Percentiles rank a stretch among this genome's conserved stretches.
Evolutionary conservation across 2,888 invertebrate genomes (phyloP).

Genomic region (Synergus gifuensis): DNA sequence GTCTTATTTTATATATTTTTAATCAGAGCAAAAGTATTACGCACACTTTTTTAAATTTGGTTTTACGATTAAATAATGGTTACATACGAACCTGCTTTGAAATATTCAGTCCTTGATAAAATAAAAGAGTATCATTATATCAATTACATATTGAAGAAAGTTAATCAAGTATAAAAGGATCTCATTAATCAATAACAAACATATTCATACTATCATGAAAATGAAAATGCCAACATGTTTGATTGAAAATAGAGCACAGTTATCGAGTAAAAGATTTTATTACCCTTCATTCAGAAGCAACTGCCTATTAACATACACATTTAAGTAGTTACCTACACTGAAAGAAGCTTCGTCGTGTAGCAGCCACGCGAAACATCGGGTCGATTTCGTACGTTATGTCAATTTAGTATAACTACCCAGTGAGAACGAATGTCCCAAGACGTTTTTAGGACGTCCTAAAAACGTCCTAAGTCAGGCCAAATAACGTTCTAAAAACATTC

Average conservation of each 20-base stretch:
- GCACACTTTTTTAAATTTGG: background rate
- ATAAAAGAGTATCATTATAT: background rate
- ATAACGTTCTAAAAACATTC: no score
- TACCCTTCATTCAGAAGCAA: conserved; percentile 51
- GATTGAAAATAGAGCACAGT: conserved; percentile 20
- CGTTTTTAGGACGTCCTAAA: no score
- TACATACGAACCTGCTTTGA: background rate
- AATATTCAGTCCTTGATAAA: background rate
- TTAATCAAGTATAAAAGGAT: background rate
- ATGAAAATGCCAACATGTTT: conserved; percentile 10
- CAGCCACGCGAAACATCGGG: no score
- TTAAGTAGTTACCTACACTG: conserved; percentile 51
- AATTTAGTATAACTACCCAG: no score
- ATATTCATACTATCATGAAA: background rate
- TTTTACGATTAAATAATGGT: background rate
- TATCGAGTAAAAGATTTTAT: conserved; percentile 28
- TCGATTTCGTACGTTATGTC: no score
- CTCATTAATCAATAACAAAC: conserved; percentile 19
- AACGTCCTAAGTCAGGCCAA: no score
- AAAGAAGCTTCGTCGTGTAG: no score
- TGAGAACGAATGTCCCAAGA: no score
- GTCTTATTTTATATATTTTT: background rate
- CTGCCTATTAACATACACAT: conserved; percentile 62
- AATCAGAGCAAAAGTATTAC: background rate
- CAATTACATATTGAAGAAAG: background rate